phyloP scores from a whole-genome alignment of 2,797 vertebrate genomes.

The Diglossa cyanea region DNA sequence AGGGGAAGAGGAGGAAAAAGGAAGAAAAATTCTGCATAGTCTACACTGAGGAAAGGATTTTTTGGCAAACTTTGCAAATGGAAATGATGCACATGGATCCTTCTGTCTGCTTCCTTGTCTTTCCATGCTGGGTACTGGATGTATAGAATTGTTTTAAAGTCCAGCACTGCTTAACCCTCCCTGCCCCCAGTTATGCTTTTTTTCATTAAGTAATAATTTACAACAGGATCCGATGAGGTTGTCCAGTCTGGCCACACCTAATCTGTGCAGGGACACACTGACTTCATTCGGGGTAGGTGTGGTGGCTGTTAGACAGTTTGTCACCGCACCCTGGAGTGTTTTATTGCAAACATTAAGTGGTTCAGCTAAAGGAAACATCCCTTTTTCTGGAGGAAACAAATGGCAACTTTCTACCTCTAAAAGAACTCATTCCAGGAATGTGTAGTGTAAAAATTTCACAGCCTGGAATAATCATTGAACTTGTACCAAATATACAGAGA shows the following conservation, averaged over 20 bases:
- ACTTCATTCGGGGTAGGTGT: slow-evolving; percentile 51
- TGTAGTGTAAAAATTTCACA: neutral
- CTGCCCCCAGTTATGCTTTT: neutral
- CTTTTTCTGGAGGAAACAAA: neutral
- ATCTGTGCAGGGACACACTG: slow-evolving; percentile 31
- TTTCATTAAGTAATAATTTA: neutral
- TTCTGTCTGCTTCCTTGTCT: neutral
- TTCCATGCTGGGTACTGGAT: neutral
- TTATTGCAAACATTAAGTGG: neutral
- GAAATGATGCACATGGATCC: neutral
- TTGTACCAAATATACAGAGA: neutral
- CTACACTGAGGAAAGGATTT: neutral
- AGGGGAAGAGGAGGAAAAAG: neutral
- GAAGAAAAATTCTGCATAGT: neutral
- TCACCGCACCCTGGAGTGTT: slow-evolving; percentile 34
- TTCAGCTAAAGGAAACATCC: slow-evolving; percentile 20
- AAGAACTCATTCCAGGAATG: neutral
- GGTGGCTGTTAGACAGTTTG: slow-evolving; percentile 31
- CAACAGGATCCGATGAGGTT: slow-evolving; percentile 37
- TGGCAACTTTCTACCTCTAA: neutral
- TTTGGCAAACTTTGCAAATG: neutral
- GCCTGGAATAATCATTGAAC: neutral
- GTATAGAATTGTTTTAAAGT: neutral
- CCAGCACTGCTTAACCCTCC: neutral
- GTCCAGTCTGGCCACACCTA: slow-evolving; percentile 33